Conservation (phyloP, 1,140 invertebrate genomes). For the Bombus turneri region DNA sequence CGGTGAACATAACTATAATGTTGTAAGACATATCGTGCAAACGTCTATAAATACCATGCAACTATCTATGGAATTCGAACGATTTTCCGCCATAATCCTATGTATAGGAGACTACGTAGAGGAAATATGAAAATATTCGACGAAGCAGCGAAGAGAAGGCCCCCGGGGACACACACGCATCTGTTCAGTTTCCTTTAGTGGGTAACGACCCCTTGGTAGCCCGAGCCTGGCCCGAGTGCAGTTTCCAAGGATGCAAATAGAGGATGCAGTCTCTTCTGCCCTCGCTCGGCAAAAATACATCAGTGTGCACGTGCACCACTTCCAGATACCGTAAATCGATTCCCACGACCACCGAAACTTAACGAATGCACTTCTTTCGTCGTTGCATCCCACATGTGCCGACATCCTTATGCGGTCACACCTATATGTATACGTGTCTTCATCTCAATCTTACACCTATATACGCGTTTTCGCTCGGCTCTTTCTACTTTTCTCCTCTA, state of each 20-base stretch:
- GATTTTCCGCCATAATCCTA: conserved; percentile 7
- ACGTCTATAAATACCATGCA: conserved; percentile 23
- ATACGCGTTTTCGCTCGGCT: background rate
- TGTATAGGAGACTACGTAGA: background rate
- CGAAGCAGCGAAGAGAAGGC: background rate
- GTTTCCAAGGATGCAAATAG: conserved; percentile 61
- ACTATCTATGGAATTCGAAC: conserved; percentile 24
- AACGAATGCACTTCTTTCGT: conserved; percentile 34
- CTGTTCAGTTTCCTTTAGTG: conserved; percentile 36
- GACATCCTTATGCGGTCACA: background rate
- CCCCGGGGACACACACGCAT: background rate
- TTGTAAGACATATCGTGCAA: conserved; percentile 1
- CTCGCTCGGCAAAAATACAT: conserved; percentile 61
- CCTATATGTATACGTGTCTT: background rate
- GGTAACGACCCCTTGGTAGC: conserved; percentile 16
- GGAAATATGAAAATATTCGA: conserved; percentile 24
- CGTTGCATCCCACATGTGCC: conserved; percentile 42
- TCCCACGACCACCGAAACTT: conserved; percentile 56
- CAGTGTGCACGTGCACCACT: conserved; percentile 53
- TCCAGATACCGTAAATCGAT: conserved; percentile 63
- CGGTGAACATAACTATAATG: background rate
- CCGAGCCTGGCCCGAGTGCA: background rate
- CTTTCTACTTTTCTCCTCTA: background rate
- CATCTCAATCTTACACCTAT: background rate
- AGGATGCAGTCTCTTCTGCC: conserved; percentile 41